These are phyloP conservation scores for Drosophila biarmipes DNA, from an alignment of 1,140 invertebrate genomes.

Conservation along the genomic window DNA sequence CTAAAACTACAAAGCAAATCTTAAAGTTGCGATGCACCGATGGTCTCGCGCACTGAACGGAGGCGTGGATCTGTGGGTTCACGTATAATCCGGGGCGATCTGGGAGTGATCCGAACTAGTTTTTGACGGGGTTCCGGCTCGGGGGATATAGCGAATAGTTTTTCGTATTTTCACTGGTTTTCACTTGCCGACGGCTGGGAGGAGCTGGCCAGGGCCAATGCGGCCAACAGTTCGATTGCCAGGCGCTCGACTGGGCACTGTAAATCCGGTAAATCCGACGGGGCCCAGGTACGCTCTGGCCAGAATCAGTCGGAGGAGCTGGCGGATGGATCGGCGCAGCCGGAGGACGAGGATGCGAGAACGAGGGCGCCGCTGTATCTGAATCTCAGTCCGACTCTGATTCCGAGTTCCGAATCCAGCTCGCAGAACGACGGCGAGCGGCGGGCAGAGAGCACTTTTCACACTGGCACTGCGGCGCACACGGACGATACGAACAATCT, in stretches of 20 bases:
- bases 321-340: too few relatives aligned
- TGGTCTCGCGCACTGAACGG: conserved; percentile 35
- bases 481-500: conserved; percentile 82
- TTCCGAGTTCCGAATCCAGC: conserved; percentile 21
- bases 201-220: conserved; percentile 11
- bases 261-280: conserved; percentile 33
- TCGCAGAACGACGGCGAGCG: conserved; percentile 36
- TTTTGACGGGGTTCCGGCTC: conserved; percentile 4
- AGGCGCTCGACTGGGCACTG: conserved; percentile 17
- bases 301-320: not conserved
- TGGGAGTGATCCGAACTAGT: not conserved
- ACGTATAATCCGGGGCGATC: conserved; percentile 12
- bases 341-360: conserved; percentile 18
- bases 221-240: conserved; percentile 9
- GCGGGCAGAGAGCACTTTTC: conserved; percentile 42
- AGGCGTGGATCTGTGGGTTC: not conserved
- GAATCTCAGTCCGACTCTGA: conserved; percentile 23
- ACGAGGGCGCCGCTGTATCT: conserved; percentile 9
- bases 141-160: conserved; percentile 1
- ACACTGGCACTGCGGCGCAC: conserved; percentile 31
- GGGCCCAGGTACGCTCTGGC: not conserved
- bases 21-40: conserved; percentile 41
- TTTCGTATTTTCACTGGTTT: conserved; percentile 15
- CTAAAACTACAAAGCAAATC: conserved; percentile 66
- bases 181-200: conserved; percentile 38